Conservation (phyloP, 1,140 invertebrate species). For the Ceratosolen fusciceps region DNA sequence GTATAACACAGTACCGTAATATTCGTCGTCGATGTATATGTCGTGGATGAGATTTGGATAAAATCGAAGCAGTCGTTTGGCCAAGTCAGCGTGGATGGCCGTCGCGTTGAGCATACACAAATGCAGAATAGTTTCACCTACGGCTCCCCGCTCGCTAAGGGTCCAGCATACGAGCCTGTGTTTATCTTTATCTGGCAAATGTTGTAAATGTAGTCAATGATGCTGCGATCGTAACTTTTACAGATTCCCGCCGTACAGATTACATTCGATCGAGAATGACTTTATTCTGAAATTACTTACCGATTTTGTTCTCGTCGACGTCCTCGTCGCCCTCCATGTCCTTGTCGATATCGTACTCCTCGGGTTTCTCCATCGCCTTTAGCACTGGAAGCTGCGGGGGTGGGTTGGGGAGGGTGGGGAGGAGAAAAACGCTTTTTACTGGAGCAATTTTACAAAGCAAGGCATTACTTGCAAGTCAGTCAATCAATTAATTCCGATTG, state of each 20-base stretch:
- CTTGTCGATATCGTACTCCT: constrained; percentile 85
- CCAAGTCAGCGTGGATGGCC: constrained; percentile 91
- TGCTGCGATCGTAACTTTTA: not conserved
- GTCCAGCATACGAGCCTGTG: constrained; percentile 94
- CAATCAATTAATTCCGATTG: no score
- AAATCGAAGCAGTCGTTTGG: constrained; percentile 89
- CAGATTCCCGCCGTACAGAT: not conserved
- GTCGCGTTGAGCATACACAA: constrained; percentile 93
- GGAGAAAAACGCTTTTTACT: not conserved
- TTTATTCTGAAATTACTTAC: constrained; percentile 45
- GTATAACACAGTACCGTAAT: constrained; percentile 95
- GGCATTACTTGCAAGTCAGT: no score
- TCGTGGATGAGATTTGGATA: constrained; percentile 97
- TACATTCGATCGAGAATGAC: not conserved
- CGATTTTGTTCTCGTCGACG: constrained; percentile 65
- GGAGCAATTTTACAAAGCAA: no score
- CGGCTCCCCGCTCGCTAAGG: constrained; percentile 91
- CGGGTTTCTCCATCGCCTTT: constrained; percentile 84
- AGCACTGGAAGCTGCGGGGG: constrained; percentile 79
- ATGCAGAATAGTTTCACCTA: constrained; percentile 95
- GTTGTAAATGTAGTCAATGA: no score
- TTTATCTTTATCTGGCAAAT: constrained; percentile 73
- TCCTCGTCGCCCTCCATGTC: constrained; percentile 69
- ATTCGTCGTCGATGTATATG: constrained; percentile 96
- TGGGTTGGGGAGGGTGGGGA: no score